phyloP scores from a whole-genome alignment of 2,888 invertebrate species.

The Cephalotes varians region DNA sequence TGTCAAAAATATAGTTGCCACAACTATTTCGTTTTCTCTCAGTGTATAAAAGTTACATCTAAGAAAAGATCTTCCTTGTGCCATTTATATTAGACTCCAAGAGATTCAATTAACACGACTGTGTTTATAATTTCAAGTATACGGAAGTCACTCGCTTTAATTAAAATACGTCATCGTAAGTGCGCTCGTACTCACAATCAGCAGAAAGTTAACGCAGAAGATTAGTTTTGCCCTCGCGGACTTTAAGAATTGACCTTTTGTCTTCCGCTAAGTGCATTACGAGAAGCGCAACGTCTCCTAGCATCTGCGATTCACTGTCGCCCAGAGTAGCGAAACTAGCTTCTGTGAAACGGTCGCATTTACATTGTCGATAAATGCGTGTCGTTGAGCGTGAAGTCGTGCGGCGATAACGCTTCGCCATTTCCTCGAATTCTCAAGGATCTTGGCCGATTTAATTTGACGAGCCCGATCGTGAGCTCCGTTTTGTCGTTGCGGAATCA shows the following conservation, averaged over 20 bases:
- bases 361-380: constrained; percentile 68
- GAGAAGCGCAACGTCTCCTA: background rate
- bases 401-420: constrained; percentile 49
- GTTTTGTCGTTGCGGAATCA: background rate
- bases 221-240: background rate
- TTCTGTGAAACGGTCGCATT: constrained; percentile 56
- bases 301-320: constrained; percentile 19
- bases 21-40: too few species aligned
- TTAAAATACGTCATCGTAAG: background rate
- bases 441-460: constrained; percentile 61
- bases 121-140: background rate
- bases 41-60: background rate
- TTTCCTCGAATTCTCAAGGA: constrained; percentile 27
- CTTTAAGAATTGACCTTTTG: constrained; percentile 16
- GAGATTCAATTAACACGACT: background rate
- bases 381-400: constrained; percentile 26
- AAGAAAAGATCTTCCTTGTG: background rate
- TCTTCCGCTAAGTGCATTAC: constrained; percentile 1
- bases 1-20: too few species aligned
- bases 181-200: background rate
- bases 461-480: constrained; percentile 3
- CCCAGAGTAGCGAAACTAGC: constrained; percentile 2
- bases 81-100: background rate
- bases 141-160: background rate
- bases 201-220: background rate